phyloP scores from a whole-genome alignment of 1,140 invertebrate genomes.

The Melipona quadrifasciata region DNA sequence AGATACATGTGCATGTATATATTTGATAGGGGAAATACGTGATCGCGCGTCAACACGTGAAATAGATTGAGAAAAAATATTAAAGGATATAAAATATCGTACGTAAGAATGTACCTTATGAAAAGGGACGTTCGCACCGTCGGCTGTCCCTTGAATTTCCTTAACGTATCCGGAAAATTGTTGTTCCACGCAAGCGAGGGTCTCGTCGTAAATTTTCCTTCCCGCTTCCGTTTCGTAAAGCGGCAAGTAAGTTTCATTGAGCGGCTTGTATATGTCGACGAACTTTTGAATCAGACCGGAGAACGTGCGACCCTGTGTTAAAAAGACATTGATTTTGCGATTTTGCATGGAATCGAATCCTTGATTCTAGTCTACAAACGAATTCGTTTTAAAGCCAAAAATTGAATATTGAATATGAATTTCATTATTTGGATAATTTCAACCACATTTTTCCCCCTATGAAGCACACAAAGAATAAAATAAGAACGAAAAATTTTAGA shows the following conservation, averaged over 20 bases:
- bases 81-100: background rate
- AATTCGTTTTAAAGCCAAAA: too few species aligned
- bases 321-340: background rate
- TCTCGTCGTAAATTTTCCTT: constrained; percentile 87
- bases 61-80: background rate
- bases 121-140: constrained; percentile 91
- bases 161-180: constrained; percentile 91
- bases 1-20: too few species aligned
- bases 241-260: constrained; percentile 87
- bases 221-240: constrained; percentile 87
- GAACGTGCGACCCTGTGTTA: constrained; percentile 88
- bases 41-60: background rate
- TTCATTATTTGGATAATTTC: too few species aligned
- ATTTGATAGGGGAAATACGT: background rate
- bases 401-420: too few species aligned
- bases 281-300: constrained; percentile 88
- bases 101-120: constrained; percentile 84
- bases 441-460: too few species aligned
- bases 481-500: too few species aligned
- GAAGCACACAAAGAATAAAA: too few species aligned
- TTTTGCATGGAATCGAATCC: background rate
- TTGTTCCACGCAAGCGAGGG: constrained; percentile 85
- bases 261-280: constrained; percentile 83
- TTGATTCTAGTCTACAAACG: background rate
- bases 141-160: constrained; percentile 92